phyloP scores from a whole-genome alignment of 2,797 vertebrate species.

The Crax fasciolata region DNA sequence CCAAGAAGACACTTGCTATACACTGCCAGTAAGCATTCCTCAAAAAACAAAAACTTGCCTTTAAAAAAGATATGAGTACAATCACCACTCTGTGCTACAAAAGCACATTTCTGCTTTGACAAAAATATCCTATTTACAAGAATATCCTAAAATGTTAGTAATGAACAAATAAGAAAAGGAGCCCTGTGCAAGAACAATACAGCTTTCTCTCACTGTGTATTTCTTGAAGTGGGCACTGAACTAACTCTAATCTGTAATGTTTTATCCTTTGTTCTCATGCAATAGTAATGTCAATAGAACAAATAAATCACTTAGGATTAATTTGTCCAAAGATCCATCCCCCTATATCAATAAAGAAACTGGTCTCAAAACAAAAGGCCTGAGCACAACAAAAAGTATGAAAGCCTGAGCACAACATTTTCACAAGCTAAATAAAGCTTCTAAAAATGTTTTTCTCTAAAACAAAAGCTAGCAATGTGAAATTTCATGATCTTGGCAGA shows the following conservation, averaged over 20 bases:
- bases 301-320: conserved; percentile 22
- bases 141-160: not conserved
- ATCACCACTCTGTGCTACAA: not conserved
- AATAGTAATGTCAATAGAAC: not conserved
- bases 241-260: not conserved
- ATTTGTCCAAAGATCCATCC: not conserved
- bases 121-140: not conserved
- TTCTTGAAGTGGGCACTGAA: not conserved
- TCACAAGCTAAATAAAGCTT: not conserved
- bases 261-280: not conserved
- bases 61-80: not conserved
- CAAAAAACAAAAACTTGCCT: not conserved
- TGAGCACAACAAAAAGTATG: not conserved
- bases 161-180: not conserved
- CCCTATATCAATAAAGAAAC: not conserved
- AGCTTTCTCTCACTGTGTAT: not conserved
- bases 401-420: not conserved
- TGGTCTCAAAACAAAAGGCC: not conserved
- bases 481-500: conserved; percentile 9
- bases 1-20: accelerated
- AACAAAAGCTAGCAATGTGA: not conserved
- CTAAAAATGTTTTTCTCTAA: not conserved
- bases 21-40: not conserved
- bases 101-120: not conserved
- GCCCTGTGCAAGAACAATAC: not conserved